A percentile compares a stretch with the other conserved stretches of the same genome.
These are phyloP conservation scores for Cichladusa arquata DNA, from an alignment of 2,113 vertebrate genomes.

Conservation along the genomic window DNA sequence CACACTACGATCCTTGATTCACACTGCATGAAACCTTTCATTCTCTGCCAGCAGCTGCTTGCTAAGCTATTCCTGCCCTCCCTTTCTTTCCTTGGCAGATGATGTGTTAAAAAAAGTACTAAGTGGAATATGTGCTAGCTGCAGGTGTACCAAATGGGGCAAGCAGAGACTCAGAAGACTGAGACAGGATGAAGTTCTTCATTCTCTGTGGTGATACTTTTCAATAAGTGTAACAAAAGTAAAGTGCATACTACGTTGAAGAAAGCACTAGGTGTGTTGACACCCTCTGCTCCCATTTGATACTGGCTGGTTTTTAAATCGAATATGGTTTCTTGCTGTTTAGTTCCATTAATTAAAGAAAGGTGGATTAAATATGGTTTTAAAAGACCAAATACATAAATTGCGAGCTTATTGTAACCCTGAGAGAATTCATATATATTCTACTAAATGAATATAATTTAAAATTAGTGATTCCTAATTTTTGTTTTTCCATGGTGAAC, in stretches of 20 bases:
- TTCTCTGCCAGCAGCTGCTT: conserved; percentile 69
- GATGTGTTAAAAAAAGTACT: conserved; percentile 68
- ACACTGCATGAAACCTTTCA: conserved; percentile 58
- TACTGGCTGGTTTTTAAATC: not conserved
- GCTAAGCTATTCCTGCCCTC: conserved; percentile 21
- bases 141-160: conserved; percentile 56
- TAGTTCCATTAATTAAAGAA: not conserved
- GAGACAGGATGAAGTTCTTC: conserved; percentile 3
- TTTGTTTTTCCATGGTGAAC: not conserved
- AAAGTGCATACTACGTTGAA: not conserved
- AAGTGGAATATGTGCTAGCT: conserved; percentile 30
- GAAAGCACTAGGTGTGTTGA: not conserved
- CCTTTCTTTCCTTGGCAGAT: conserved; percentile 49
- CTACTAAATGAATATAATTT: not conserved
- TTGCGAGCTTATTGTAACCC: not conserved
- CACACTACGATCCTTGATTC: conserved; percentile 54
- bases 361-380: not conserved
- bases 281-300: not conserved
- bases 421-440: not conserved
- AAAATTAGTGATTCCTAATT: not conserved
- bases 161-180: conserved; percentile 22
- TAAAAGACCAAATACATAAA: not conserved
- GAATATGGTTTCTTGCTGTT: not conserved
- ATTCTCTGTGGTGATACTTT: not conserved
- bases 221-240: conserved; percentile 15